phyloP scores from a whole-genome alignment of 2,888 invertebrate species.

The Aquatica leii region DNA sequence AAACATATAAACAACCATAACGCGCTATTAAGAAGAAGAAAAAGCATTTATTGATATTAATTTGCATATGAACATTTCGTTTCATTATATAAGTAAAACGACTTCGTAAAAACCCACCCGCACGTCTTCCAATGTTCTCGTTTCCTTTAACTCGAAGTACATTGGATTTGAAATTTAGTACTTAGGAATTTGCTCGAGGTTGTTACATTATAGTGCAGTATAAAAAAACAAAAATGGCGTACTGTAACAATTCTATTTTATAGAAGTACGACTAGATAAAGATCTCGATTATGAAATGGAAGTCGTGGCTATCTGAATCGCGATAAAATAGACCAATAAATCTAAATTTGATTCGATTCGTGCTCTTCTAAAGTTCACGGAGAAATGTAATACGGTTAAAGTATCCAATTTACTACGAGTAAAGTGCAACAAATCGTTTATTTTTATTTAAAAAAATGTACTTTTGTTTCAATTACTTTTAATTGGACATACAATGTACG shows the following conservation, averaged over 20 bases:
- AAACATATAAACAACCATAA: too few species aligned
- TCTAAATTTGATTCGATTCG: slow-evolving; percentile 44
- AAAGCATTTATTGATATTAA: too few species aligned
- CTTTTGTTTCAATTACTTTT: slow-evolving; percentile 13
- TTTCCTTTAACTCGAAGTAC: too few species aligned
- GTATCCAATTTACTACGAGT: slow-evolving; percentile 25
- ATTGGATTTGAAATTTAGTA: too few species aligned
- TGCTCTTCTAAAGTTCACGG: slow-evolving; percentile 39
- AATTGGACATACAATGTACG: slow-evolving; percentile 5
- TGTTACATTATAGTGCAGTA: too few species aligned
- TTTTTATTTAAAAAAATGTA: background rate
- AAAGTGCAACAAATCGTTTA: slow-evolving; percentile 24
- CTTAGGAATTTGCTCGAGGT: too few species aligned
- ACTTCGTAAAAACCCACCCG: too few species aligned
- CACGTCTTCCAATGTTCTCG: too few species aligned
- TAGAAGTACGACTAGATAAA: slow-evolving; percentile 26
- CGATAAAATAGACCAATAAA: slow-evolving; percentile 46
- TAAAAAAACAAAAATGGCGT: too few species aligned
- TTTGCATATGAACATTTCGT: too few species aligned
- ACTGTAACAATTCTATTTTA: slow-evolving; percentile 18
- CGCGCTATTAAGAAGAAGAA: too few species aligned
- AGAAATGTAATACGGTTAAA: slow-evolving; percentile 32
- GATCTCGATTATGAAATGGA: slow-evolving; percentile 41
- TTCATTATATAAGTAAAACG: too few species aligned
- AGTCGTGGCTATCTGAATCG: slow-evolving; percentile 45